phyloP scores from a whole-genome alignment of 2,888 invertebrate species.

The Vannuccia rotundouncinata region DNA sequence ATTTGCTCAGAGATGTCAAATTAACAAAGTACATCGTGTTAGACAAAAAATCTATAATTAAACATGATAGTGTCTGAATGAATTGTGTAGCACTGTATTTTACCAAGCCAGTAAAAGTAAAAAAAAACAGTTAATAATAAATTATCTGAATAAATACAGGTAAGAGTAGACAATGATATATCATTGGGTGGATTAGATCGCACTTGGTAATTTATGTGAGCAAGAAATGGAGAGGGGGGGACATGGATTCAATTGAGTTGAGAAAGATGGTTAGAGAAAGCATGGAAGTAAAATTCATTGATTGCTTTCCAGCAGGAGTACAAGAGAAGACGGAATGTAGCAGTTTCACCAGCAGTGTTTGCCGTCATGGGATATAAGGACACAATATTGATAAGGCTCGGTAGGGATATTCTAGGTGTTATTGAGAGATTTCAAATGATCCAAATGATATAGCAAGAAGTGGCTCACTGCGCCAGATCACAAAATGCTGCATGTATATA shows the following conservation, averaged over 20 bases:
- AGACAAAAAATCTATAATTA: neutral
- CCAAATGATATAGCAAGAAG: slow-evolving; percentile 23
- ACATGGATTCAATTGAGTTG: neutral
- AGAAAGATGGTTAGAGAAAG: neutral
- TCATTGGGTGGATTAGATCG: slow-evolving; percentile 24
- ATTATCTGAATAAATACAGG: slow-evolving; percentile 23
- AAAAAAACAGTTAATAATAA: slow-evolving; percentile 3
- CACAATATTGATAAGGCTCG: slow-evolving; percentile 7
- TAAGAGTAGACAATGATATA: slow-evolving; percentile 3
- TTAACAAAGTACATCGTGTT: neutral
- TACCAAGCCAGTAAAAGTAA: slow-evolving; percentile 18
- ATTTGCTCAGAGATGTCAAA: neutral
- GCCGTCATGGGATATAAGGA: neutral
- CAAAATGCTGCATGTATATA: slow-evolving; percentile 22
- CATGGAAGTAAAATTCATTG: slow-evolving; percentile 7
- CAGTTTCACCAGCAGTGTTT: slow-evolving; percentile 16
- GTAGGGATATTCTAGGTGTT: neutral
- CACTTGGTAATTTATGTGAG: neutral
- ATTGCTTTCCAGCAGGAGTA: neutral
- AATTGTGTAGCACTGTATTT: neutral
- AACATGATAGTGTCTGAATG: neutral
- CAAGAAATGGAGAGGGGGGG: neutral
- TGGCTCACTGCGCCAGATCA: slow-evolving; percentile 19
- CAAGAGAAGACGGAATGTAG: slow-evolving; percentile 14
- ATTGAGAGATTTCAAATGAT: slow-evolving; percentile 8